A percentile compares a stretch with the other conserved stretches of the same genome.
Evolutionary conservation across 2,113 vertebrate species (phyloP).

Genomic region (Plestiodon gilberti): DNA sequence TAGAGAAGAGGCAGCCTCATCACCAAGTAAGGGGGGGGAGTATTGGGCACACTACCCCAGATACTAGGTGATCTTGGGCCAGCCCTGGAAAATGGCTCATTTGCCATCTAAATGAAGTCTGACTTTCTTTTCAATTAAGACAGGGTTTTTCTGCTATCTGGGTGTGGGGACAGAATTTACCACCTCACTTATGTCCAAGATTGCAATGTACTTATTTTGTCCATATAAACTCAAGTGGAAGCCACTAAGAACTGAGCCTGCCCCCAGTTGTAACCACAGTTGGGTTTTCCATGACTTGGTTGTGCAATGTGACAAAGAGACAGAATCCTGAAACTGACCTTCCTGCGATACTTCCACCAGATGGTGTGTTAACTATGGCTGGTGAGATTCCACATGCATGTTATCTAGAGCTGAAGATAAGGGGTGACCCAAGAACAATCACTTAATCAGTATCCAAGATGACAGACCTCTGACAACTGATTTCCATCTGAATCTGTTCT

Average conservation of each 20-base stretch:
- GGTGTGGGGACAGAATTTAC: neutral
- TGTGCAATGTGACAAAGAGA: neutral
- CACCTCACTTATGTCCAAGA: neutral
- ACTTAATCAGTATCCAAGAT: neutral
- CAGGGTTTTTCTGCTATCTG: too few species aligned
- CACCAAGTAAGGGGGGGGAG: too few species aligned
- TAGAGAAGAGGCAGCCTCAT: too few species aligned
- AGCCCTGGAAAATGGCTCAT: too few species aligned
- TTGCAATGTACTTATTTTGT: neutral
- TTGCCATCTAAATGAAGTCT: neutral
- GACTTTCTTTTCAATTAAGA: too few species aligned
- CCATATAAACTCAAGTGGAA: neutral
- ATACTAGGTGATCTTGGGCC: too few species aligned
- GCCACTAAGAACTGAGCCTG: neutral
- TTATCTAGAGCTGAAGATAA: neutral
- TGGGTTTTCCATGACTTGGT: neutral
- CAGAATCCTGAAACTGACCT: neutral
- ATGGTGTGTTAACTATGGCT: neutral
- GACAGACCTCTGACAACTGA: neutral
- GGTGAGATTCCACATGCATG: neutral
- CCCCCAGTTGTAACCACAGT: neutral
- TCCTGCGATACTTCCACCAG: neutral
- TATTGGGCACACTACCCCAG: too few species aligned
- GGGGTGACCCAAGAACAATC: fast-evolving
- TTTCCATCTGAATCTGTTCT: neutral